These are phyloP conservation scores for Delichon dasypus DNA, from an alignment of 2,797 vertebrate genomes.

Conservation along the genomic window DNA sequence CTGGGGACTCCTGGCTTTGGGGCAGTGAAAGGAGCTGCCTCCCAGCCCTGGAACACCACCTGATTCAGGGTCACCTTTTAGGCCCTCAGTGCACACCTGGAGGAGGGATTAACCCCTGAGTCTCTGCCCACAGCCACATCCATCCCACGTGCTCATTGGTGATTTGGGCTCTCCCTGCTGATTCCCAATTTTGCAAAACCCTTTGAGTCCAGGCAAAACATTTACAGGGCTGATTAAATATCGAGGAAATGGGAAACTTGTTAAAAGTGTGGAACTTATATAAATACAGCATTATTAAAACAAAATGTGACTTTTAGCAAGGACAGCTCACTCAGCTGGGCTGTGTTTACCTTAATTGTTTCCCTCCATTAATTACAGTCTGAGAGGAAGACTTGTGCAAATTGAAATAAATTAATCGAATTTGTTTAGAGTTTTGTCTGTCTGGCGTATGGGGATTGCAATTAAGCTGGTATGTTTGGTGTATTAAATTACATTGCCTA, in stretches of 20 bases:
- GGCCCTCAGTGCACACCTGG: not conserved
- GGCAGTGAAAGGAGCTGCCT: not conserved
- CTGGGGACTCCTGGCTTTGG: not conserved
- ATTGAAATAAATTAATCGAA: slow-evolving; percentile 66
- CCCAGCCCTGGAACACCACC: not conserved
- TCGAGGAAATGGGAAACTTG: not conserved
- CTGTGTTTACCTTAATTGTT: slow-evolving; percentile 55
- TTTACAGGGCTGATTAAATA: slow-evolving; percentile 22
- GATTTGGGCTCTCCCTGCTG: not conserved
- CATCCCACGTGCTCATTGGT: accelerated
- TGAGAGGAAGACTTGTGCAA: slow-evolving; percentile 57
- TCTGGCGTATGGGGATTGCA: slow-evolving; percentile 46
- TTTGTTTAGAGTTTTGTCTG: slow-evolving; percentile 58
- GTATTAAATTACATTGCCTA: slow-evolving; percentile 46
- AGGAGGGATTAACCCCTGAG: not conserved
- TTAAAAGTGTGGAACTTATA: not conserved
- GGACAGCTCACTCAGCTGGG: slow-evolving; percentile 14
- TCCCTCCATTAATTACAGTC: slow-evolving; percentile 58
- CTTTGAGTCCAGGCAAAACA: not conserved
- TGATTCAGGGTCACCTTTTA: not conserved
- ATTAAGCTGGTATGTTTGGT: slow-evolving; percentile 40
- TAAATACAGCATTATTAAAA: slow-evolving; percentile 26
- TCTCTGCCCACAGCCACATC: not conserved
- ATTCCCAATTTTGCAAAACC: not conserved
- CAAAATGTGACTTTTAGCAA: slow-evolving; percentile 51